A percentile compares a stretch with the other conserved stretches of the same genome.
Evolutionary conservation across 1,140 invertebrate genomes (phyloP).

Genomic region (Aphaenogaster ashmeadi): DNA sequence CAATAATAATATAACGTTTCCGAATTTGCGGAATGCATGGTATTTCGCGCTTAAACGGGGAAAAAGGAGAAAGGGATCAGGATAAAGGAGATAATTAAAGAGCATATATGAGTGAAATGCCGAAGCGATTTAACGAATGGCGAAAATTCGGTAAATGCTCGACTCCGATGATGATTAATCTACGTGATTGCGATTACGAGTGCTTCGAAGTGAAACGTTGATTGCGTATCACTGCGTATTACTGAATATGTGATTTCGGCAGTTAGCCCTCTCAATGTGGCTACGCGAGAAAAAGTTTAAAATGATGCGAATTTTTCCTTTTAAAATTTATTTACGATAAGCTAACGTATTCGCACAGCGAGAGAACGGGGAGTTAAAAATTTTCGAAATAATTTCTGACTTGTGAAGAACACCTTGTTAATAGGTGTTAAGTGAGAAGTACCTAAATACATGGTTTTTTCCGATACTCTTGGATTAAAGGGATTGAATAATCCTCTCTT

Average conservation of each 20-base stretch:
- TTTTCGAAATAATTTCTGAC: conserved; percentile 18
- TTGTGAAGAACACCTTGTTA: neutral
- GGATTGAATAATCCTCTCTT: neutral
- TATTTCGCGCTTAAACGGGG: neutral
- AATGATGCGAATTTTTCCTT: neutral
- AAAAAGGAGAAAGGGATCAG: neutral
- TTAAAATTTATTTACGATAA: conserved; percentile 13
- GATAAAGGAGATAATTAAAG: conserved; percentile 41
- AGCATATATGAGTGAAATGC: conserved; percentile 13
- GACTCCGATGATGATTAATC: conserved; percentile 18
- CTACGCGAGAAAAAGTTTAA: neutral
- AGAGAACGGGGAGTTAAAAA: neutral
- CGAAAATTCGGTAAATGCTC: conserved; percentile 24
- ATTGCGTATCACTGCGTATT: conserved; percentile 10
- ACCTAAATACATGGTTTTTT: neutral
- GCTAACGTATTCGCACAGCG: neutral
- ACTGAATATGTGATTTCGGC: conserved; percentile 19
- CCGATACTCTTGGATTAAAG: neutral
- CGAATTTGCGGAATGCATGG: conserved; percentile 3
- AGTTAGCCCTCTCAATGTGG: neutral
- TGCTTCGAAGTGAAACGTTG: neutral
- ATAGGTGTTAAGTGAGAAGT: conserved; percentile 18
- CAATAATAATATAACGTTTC: conserved; percentile 12
- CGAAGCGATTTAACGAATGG: neutral
- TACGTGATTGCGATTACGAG: conserved; percentile 5